phyloP scores from a whole-genome alignment of 2,797 vertebrate genomes.

The Sciurus carolinensis region DNA sequence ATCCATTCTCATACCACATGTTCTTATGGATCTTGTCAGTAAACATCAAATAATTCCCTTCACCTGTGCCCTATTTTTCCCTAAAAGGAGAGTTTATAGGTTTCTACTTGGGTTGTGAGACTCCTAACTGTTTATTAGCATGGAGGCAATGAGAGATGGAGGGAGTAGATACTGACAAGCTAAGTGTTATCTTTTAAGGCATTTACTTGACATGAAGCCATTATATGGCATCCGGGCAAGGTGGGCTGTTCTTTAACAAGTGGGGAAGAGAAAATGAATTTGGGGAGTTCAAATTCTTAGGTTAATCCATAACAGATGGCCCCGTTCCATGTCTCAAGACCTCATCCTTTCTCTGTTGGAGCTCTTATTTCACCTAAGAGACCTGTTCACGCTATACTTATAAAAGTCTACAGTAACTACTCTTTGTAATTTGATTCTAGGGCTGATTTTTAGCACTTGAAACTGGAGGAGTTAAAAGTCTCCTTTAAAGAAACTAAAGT shows the following conservation, averaged over 20 bases:
- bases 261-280: neutral
- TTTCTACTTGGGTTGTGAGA: neutral
- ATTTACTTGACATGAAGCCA: neutral
- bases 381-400: neutral
- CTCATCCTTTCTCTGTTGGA: neutral
- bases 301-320: no score
- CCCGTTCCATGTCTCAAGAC: neutral
- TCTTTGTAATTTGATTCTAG: slow-evolving; percentile 3
- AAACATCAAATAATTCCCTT: neutral
- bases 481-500: neutral
- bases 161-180: neutral
- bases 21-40: neutral
- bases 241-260: neutral
- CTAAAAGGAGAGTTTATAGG: neutral
- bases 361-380: neutral
- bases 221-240: neutral
- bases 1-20: neutral
- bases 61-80: neutral
- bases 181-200: neutral
- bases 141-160: neutral
- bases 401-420: neutral
- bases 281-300: neutral
- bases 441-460: neutral
- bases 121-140: neutral
- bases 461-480: neutral